These are phyloP conservation scores for Forbesichthys agassizii DNA, from an alignment of 2,113 vertebrate genomes.

Conservation along the genomic window DNA sequence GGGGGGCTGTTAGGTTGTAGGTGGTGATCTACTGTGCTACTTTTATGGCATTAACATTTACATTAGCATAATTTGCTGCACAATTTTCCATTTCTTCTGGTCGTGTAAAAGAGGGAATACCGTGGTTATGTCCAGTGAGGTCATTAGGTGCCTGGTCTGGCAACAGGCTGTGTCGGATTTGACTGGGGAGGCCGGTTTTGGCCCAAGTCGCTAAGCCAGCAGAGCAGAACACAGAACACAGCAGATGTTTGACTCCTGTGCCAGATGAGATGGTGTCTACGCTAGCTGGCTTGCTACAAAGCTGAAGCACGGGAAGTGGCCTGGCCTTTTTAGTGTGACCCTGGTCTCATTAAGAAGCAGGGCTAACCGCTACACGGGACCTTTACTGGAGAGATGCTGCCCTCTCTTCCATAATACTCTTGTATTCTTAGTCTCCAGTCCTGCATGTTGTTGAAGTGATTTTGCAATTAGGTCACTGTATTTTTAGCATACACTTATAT, in stretches of 20 bases:
- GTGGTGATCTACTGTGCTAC: not conserved
- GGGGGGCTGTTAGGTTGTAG: not conserved
- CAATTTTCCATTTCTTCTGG: not conserved
- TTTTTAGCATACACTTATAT: no score
- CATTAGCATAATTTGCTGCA: not conserved
- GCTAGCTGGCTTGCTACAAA: conserved; percentile 26
- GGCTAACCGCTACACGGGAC: conserved; percentile 16
- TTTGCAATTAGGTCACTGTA: no score
- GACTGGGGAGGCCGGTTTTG: conserved; percentile 27
- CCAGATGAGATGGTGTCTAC: conserved; percentile 46
- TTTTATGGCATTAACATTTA: not conserved
- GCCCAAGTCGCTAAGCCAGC: conserved; percentile 32
- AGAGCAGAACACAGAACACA: conserved; percentile 41
- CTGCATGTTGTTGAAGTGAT: no score
- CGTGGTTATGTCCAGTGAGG: not conserved
- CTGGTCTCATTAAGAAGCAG: conserved; percentile 35
- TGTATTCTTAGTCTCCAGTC: not conserved
- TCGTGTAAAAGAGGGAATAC: not conserved
- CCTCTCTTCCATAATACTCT: not conserved
- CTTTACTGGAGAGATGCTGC: not conserved
- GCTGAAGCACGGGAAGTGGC: not conserved
- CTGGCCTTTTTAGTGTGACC: conserved; percentile 25
- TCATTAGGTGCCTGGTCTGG: conserved; percentile 28
- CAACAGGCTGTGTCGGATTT: conserved; percentile 15
- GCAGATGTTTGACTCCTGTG: conserved; percentile 55